Conservation (phyloP, 2,113 vertebrate genomes). For the Cariama cristata region DNA sequence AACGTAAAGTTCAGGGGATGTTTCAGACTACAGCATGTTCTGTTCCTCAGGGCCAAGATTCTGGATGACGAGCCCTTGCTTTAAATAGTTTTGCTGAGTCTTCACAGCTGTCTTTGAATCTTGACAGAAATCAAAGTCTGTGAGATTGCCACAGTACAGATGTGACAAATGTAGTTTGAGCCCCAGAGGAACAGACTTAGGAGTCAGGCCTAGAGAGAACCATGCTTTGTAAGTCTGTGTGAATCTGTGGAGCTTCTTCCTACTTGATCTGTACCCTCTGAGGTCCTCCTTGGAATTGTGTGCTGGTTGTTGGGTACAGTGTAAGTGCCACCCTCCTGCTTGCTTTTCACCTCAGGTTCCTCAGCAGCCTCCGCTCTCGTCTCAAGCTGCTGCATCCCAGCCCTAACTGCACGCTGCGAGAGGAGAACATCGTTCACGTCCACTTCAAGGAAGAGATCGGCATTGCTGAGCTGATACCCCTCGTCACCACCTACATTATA, state of each 20-base stretch:
- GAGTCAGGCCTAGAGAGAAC: background rate
- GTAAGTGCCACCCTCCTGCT: background rate
- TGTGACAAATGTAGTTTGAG: background rate
- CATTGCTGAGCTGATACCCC: constrained; percentile 92
- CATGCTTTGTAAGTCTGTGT: rapidly evolving
- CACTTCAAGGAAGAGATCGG: constrained; percentile 99
- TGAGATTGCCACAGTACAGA: background rate
- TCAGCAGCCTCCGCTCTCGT: constrained; percentile 88
- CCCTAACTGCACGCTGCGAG: constrained; percentile 90
- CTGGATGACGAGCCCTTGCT: background rate
- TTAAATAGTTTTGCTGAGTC: background rate
- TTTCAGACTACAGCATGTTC: background rate
- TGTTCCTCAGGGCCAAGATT: background rate
- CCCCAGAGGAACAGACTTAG: background rate
- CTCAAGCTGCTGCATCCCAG: constrained; percentile 92
- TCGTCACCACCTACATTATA: constrained; percentile 98
- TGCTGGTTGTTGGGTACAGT: rapidly evolving
- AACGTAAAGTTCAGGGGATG: rapidly evolving
- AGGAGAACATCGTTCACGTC: constrained; percentile 91
- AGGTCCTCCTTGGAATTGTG: background rate
- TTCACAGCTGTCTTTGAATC: background rate
- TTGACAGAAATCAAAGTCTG: background rate
- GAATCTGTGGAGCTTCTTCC: rapidly evolving
- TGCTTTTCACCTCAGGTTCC: constrained; percentile 78
- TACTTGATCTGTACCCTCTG: rapidly evolving